Base-by-base conservation (phyloP, 2,113 vertebrate genomes). In the Rhizomys pruinosus region DNA sequence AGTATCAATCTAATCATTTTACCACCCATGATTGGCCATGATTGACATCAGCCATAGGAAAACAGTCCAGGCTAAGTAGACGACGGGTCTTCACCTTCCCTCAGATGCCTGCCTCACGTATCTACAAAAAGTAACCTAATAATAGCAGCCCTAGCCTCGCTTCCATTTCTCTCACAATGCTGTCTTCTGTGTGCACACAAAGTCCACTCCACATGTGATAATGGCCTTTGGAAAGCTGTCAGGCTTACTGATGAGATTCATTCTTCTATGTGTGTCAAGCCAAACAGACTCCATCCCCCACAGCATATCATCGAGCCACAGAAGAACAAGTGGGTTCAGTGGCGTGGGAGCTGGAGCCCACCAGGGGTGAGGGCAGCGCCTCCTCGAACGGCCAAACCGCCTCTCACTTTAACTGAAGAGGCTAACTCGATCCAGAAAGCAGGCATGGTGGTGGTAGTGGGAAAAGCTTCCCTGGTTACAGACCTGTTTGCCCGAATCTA, bases 101-200 rank as follows among this genome's bases (percentile, higher is more conserved):
- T 44, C 73, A 52, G 73, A 22, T 92, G 87, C 37, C 81, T 92
- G 63, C 42, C 34, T 90, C n/a, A n/a, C n/a, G n/a, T 96, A 71
- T 87, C 85, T 81, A 82, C 81, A 85, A 74, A 64, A 78, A 88
- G 44, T 34, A 66, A 78, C 74, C 73, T 87, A 78, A 86, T 82
- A 96, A 95, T 66, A 82, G 87, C 81, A 55, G 84, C 81, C 39
- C 68, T 47, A 78, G 55, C n/a, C 64, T 76, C 55, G 78, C 90
- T 74, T 80, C 89, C 47, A 47, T 73, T 87, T 94, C 73, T 69
- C 59, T 16, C 63, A 74, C 4, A 73, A 63, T 34, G 8, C 79
- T 15, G 19, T 94, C 94, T 93, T 81, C 71, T 89, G 66, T 91
- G n/a, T 39, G 64, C 87, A 74, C 66, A 81, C 87, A 84, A 44